These are phyloP conservation scores for Embiotoca jacksoni DNA, from an alignment of 2,113 vertebrate species.

Conservation along the genomic window DNA sequence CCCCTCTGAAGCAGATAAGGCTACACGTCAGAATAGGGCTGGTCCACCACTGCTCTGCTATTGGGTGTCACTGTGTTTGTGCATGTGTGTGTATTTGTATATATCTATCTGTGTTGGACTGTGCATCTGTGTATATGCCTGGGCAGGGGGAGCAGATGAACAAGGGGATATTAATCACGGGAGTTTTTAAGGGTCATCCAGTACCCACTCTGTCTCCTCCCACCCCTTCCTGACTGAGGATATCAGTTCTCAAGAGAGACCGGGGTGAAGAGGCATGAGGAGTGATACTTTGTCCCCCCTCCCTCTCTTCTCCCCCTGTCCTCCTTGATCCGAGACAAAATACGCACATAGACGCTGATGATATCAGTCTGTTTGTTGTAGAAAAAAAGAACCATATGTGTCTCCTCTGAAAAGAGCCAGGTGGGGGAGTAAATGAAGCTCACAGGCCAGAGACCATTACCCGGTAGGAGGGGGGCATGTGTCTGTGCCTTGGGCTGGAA, in stretches of 20 bases:
- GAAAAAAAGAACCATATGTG: constrained; percentile 74
- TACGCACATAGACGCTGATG: constrained; percentile 72
- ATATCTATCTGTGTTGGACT: constrained; percentile 52
- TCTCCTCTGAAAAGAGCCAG: constrained; percentile 74
- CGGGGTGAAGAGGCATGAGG: constrained; percentile 58
- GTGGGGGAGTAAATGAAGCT: constrained; percentile 68
- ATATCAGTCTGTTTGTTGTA: constrained; percentile 78
- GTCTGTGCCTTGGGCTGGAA: constrained; percentile 97
- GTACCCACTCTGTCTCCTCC: constrained; percentile 63
- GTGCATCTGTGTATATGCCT: constrained; percentile 62
- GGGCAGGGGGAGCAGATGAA: constrained; percentile 47
- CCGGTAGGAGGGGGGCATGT: constrained; percentile 97
- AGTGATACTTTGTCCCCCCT: constrained; percentile 47
- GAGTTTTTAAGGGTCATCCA: constrained; percentile 62
- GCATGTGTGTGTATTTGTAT: constrained; percentile 57
- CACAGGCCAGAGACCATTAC: constrained; percentile 99
- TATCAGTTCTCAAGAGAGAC: constrained; percentile 65
- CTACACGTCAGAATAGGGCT: constrained; percentile 90
- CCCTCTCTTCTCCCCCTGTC: constrained; percentile 41
- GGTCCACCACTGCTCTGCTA: constrained; percentile 80
- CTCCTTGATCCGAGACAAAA: constrained; percentile 68
- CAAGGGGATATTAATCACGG: constrained; percentile 63
- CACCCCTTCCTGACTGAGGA: constrained; percentile 61
- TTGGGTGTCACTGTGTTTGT: constrained; percentile 61
- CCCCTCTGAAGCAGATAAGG: constrained; percentile 88